These are phyloP conservation scores for Ochropleura leucogaster DNA, from an alignment of 2,888 invertebrate species.

Conservation along the genomic window DNA sequence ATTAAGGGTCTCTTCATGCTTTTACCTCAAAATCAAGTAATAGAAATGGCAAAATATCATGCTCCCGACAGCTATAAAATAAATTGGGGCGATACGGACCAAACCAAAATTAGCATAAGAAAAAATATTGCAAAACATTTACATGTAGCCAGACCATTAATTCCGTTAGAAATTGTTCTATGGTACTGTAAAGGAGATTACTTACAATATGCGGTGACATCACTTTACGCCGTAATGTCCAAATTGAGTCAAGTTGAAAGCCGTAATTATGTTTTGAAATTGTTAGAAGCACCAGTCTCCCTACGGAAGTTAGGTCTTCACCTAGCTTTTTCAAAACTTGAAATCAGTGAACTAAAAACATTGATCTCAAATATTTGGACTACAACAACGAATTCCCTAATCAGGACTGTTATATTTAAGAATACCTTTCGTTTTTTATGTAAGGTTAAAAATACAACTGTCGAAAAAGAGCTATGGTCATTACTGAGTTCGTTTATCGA, in stretches of 20 bases:
- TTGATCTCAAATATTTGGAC: constrained; percentile 73
- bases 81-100: constrained; percentile 76
- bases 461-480: constrained; percentile 71
- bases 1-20: constrained; percentile 74
- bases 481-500: constrained; percentile 71
- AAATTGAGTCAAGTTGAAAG: constrained; percentile 71
- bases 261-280: constrained; percentile 66
- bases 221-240: constrained; percentile 76
- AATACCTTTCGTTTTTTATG: constrained; percentile 70
- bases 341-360: constrained; percentile 69
- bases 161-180: constrained; percentile 72
- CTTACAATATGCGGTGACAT: constrained; percentile 79
- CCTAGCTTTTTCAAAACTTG: constrained; percentile 71
- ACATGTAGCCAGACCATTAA: constrained; percentile 78
- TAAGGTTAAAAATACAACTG: constrained; percentile 65
- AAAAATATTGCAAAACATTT: constrained; percentile 79
- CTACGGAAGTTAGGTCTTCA: constrained; percentile 78
- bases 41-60: constrained; percentile 73
- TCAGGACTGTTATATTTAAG: constrained; percentile 73
- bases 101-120: constrained; percentile 69
- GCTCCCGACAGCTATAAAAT: constrained; percentile 77
- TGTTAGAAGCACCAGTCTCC: constrained; percentile 76
- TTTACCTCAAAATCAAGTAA: constrained; percentile 70
- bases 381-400: constrained; percentile 72
- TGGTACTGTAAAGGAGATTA: constrained; percentile 83